Conservation (phyloP, 2,797 vertebrate species). For the Gadopsis bispinosus region DNA sequence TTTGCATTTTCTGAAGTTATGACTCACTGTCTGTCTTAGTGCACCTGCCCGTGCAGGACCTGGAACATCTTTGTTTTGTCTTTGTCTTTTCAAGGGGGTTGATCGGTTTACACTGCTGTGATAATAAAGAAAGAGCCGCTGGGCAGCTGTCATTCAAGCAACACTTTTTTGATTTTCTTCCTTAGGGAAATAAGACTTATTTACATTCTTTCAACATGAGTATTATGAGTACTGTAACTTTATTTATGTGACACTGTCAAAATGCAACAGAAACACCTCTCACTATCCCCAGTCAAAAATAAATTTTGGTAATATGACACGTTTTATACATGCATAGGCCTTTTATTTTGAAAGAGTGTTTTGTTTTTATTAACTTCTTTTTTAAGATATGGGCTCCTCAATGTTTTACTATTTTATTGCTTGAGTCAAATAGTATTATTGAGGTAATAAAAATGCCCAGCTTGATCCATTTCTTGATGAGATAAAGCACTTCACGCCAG, state of each 20-base stretch:
- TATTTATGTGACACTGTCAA: background rate
- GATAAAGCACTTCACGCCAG: conserved; percentile 36
- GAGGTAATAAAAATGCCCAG: conserved; percentile 19
- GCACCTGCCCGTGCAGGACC: conserved; percentile 5
- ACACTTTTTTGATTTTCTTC: background rate
- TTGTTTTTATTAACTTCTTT: conserved; percentile 10
- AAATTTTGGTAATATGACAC: background rate
- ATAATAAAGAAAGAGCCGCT: background rate
- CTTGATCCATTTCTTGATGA: conserved; percentile 39
- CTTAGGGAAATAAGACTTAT: background rate
- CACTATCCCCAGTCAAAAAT: background rate
- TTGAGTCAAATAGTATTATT: background rate
- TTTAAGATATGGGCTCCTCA: background rate
- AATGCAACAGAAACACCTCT: background rate
- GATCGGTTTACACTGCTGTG: background rate
- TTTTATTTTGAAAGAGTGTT: background rate
- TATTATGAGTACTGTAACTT: background rate
- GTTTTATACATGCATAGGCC: background rate
- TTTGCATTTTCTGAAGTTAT: conserved; percentile 2
- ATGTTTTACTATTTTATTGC: conserved; percentile 17
- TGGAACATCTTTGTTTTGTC: background rate
- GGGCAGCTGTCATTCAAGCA: background rate
- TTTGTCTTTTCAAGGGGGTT: background rate
- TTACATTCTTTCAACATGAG: background rate
- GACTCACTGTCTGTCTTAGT: conserved; percentile 4